These are phyloP conservation scores for Protosalanx chinensis DNA, from an alignment of 2,797 vertebrate genomes.

Conservation along the genomic window DNA sequence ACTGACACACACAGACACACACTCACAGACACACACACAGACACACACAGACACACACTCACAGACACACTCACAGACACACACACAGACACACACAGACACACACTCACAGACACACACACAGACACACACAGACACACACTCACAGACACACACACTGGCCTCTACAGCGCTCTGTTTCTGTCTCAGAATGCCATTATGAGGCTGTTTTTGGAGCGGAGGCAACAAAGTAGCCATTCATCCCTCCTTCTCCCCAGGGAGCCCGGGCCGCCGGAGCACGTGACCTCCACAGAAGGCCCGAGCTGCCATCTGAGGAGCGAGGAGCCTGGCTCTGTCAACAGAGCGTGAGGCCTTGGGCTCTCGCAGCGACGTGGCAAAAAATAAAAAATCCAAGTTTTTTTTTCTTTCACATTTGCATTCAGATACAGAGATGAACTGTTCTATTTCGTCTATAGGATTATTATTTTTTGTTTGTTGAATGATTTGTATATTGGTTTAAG, in stretches of 20 bases:
- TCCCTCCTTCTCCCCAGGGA: conserved; percentile 60
- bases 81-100: neutral
- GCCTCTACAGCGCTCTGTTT: conserved; percentile 29
- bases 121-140: neutral
- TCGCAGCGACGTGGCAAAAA: conserved; percentile 61
- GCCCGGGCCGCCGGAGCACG: conserved; percentile 41
- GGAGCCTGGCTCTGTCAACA: conserved; percentile 58
- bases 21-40: conserved; percentile 4
- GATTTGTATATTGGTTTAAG: neutral
- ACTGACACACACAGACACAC: neutral
- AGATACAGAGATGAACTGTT: neutral
- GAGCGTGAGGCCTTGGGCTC: conserved; percentile 21
- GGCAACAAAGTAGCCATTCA: conserved; percentile 75
- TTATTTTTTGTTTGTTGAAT: neutral
- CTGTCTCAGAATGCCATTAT: conserved; percentile 44
- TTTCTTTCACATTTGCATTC: neutral
- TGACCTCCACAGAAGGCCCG: conserved; percentile 60
- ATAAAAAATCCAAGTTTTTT: too few relatives aligned
- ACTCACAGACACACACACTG: neutral
- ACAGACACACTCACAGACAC: conserved; percentile 1
- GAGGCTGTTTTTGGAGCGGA: conserved; percentile 48
- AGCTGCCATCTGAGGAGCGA: conserved; percentile 43
- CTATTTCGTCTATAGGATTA: neutral
- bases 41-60: conserved; percentile 10
- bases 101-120: neutral